phyloP scores from a whole-genome alignment of 1,140 invertebrate genomes.

The Drosophila quadrilineata region DNA sequence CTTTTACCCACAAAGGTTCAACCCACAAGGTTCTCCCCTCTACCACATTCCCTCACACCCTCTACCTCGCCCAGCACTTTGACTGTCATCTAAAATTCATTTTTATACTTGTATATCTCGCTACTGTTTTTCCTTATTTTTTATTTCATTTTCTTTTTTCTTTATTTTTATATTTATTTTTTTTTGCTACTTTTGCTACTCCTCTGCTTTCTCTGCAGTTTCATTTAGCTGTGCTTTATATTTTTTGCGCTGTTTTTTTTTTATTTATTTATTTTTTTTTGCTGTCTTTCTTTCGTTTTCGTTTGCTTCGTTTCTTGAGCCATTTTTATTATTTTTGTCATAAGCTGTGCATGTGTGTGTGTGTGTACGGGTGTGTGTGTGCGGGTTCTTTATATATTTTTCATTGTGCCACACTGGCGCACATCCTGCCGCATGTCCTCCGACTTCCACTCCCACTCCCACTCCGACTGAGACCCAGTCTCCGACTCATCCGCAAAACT shows the following conservation, averaged over 20 bases:
- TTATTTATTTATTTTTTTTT: constrained; percentile 52
- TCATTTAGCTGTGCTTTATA: constrained; percentile 47
- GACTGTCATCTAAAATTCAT: constrained; percentile 80
- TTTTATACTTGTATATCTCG: constrained; percentile 73
- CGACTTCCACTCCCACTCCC: background rate
- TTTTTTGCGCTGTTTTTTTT: constrained; percentile 52
- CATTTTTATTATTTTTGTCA: constrained; percentile 79
- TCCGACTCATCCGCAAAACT: constrained; percentile 54
- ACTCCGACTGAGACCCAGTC: background rate
- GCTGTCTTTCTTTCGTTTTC: too few species aligned
- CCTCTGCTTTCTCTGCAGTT: too few species aligned
- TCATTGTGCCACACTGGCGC: constrained; percentile 75
- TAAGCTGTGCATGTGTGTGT: constrained; percentile 43
- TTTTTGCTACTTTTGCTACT: too few species aligned
- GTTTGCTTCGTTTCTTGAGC: constrained; percentile 74
- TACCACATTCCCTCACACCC: background rate
- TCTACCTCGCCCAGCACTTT: constrained; percentile 39
- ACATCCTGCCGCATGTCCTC: constrained; percentile 57
- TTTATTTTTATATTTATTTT: constrained; percentile 39
- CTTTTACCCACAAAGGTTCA: too few species aligned
- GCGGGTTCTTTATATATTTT: constrained; percentile 76
- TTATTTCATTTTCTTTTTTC: constrained; percentile 3
- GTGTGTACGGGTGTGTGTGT: constrained; percentile 36
- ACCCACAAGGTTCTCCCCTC: too few species aligned
- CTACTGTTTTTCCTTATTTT: constrained; percentile 31